phyloP scores from a whole-genome alignment of 2,797 vertebrate species.

The Neosilurus mollespiculum region DNA sequence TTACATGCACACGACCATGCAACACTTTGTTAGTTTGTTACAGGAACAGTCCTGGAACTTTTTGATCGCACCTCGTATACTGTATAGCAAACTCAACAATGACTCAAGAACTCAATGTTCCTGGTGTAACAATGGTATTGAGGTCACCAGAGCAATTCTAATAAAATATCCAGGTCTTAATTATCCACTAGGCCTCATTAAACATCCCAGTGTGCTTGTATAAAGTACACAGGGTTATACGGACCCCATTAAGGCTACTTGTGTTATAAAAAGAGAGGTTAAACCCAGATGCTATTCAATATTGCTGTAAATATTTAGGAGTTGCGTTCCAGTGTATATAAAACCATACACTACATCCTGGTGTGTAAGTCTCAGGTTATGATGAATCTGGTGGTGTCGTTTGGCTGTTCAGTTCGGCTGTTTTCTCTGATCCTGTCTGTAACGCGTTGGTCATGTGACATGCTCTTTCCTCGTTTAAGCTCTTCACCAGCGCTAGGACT shows the following conservation, averaged over 20 bases:
- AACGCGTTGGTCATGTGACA: conserved; percentile 57
- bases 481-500: conserved; percentile 81
- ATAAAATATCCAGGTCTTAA: neutral
- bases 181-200: neutral
- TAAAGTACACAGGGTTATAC: neutral
- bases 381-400: conserved; percentile 21
- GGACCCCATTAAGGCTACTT: no score
- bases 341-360: neutral
- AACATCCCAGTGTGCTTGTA: neutral
- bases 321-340: neutral
- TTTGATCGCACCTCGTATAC: no score
- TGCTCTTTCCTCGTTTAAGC: conserved; percentile 82
- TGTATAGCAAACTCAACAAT: neutral
- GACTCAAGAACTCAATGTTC: neutral
- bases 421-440: conserved; percentile 23
- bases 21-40: no score
- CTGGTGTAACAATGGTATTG: neutral
- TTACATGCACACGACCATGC: no score
- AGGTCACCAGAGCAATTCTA: neutral
- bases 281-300: neutral
- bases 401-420: conserved; percentile 31
- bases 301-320: no score
- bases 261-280: neutral
- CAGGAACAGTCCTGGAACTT: no score
- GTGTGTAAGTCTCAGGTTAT: conserved; percentile 43